phyloP scores from a whole-genome alignment of 2,888 invertebrate species.

The Meteorus cinctellus region DNA sequence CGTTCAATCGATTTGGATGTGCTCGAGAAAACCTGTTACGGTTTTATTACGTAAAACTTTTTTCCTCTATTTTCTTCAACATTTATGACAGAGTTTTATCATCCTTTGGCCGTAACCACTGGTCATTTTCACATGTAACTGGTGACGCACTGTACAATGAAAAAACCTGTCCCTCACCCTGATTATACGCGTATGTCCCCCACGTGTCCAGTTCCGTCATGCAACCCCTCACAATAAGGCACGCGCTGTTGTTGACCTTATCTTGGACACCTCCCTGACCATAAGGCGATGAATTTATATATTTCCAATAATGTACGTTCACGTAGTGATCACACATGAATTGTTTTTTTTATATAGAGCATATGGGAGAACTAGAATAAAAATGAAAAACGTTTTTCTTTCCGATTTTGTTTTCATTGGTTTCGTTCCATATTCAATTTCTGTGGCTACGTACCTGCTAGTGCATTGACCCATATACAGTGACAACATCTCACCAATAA shows the following conservation, averaged over 20 bases:
- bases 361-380: too few species aligned
- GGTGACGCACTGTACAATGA: conserved; percentile 53
- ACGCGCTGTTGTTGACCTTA: conserved; percentile 26
- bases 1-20: background rate
- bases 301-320: background rate
- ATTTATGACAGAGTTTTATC: background rate
- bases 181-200: conserved; percentile 25
- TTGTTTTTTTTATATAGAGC: too few species aligned
- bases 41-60: background rate
- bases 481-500: too few species aligned
- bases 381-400: too few species aligned
- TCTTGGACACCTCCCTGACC: background rate
- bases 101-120: conserved; percentile 15
- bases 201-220: conserved; percentile 50
- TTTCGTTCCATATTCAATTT: too few species aligned
- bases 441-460: too few species aligned
- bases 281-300: background rate
- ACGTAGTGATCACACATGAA: too few species aligned
- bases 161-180: conserved; percentile 4
- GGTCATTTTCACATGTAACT: conserved; percentile 49
- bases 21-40: background rate
- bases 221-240: conserved; percentile 21
- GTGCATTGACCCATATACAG: too few species aligned
- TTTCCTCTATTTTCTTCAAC: background rate
- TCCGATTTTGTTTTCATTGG: too few species aligned